Base-by-base conservation (phyloP, 2,113 vertebrate species). In the Bucco capensis region DNA sequence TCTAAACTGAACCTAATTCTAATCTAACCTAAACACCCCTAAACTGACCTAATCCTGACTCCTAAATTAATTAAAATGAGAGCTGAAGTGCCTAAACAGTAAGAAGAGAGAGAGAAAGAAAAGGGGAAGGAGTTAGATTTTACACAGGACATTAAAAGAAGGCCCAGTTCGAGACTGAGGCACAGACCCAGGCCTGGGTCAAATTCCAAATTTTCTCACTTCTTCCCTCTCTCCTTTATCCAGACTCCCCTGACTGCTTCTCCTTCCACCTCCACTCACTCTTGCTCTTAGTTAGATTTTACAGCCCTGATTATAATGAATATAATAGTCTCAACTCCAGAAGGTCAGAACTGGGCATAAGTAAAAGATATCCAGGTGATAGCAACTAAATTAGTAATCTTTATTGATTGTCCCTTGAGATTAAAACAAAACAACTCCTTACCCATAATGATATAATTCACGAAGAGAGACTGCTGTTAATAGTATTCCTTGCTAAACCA, bases 281-380 rank as follows among this genome's bases (percentile, higher is more conserved):
- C 40, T 62, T 40, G 8, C 60, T 35, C 42, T 44, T n/a, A 2
- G 7, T 8, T 35, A 30, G 19, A 17, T 21, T 5, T 37, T 54
- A 50, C 21, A 38, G 37, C 21, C 25, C 33, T 38, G 38, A 38
- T 25, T 57, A 5, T 14, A 37, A 31, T 14, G 6, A 69, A 44
- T 24, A 1, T 4, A 19, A 50, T 2, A 5, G 18, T 44, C 30
- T 57, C 22, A n/a, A 65, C 31, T 12, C 28, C 1, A 0, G 12
- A 35, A 67, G 3, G 10, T 23, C 27, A 86, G 19, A 85, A 33
- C 0, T 24, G 8, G 9, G 11, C 13, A 13, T 2, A 23, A 75
- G 9, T 8, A 47, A 84, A 67, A 86, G 37, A 17, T 54, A 31
- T 27, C 22, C 25, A n/a, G 27, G 17, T 17, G 15, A 79, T 0